A percentile compares a stretch with the other conserved stretches of the same genome.
Evolutionary conservation across 30 jellyfish, hydroid and myxozoan genomes (phyloP).

Genomic region (Mastigias papua): DNA sequence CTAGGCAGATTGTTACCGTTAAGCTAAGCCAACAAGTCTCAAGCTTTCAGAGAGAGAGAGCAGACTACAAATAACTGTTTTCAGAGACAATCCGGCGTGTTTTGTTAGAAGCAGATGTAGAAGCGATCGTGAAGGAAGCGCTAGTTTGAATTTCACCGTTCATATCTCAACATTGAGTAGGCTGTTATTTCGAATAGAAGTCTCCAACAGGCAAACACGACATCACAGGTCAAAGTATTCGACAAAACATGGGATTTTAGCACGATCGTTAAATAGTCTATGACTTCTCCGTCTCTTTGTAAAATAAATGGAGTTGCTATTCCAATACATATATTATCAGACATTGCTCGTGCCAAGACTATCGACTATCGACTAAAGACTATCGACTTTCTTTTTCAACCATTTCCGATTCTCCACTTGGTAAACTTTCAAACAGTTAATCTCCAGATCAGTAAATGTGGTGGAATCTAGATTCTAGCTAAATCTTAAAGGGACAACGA

Average conservation of each 20-base stretch:
- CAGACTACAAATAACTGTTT: background rate
- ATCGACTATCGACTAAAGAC: too few species aligned
- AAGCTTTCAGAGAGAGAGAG: background rate
- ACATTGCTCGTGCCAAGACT: background rate
- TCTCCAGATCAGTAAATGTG: too few species aligned
- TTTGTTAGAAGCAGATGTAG: slow-evolving; percentile 24
- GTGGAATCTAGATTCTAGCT: too few species aligned
- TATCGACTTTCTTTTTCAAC: too few species aligned
- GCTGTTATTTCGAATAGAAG: slow-evolving; percentile 21
- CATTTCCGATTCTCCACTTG: too few species aligned
- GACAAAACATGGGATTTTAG: background rate
- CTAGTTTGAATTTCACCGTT: slow-evolving; percentile 10
- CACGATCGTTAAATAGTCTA: background rate
- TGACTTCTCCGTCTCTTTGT: background rate
- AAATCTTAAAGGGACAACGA: too few species aligned
- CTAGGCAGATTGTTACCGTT: slow-evolving; percentile 16
- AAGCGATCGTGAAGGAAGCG: slow-evolving; percentile 6
- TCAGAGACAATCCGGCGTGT: background rate
- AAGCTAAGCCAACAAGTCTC: slow-evolving; percentile 35
- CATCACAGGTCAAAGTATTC: background rate
- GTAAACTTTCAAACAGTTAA: too few species aligned
- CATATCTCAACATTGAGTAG: slow-evolving; percentile 28
- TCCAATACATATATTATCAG: background rate
- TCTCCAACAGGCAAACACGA: slow-evolving; percentile 40
- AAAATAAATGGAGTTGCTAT: background rate